Conservation (phyloP, 2,888 invertebrate species). For the Melanophora roralis region DNA sequence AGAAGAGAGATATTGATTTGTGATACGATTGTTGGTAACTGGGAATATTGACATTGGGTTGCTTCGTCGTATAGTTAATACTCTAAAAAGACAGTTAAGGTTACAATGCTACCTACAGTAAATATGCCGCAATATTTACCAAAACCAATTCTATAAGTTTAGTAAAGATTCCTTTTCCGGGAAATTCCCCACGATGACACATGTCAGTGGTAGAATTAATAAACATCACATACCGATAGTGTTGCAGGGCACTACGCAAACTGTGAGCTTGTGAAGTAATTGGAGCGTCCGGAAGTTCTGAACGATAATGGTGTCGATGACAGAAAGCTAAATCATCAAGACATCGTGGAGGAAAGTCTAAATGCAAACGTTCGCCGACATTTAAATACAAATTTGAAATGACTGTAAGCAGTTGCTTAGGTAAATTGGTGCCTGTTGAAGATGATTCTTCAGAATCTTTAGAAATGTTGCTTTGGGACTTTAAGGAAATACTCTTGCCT, state of each 20-base stretch:
- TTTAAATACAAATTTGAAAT: slow-evolving; percentile 73
- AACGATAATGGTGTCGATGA: slow-evolving; percentile 70
- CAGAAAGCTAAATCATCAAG: slow-evolving; percentile 71
- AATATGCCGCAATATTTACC: slow-evolving; percentile 64
- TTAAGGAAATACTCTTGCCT: slow-evolving; percentile 45
- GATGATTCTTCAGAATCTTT: slow-evolving; percentile 23
- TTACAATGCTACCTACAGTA: neutral
- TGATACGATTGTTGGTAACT: slow-evolving; percentile 63
- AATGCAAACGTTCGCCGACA: slow-evolving; percentile 69
- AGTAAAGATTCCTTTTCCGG: slow-evolving; percentile 71
- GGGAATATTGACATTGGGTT: slow-evolving; percentile 33
- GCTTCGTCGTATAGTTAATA: slow-evolving; percentile 60
- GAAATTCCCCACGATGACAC: slow-evolving; percentile 72
- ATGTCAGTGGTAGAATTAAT: slow-evolving; percentile 69
- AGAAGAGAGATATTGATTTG: slow-evolving; percentile 69
- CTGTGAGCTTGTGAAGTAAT: slow-evolving; percentile 65
- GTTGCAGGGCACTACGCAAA: slow-evolving; percentile 68
- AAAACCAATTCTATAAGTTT: slow-evolving; percentile 72
- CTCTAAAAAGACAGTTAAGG: slow-evolving; percentile 59
- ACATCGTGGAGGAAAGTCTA: slow-evolving; percentile 70
- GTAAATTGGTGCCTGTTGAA: slow-evolving; percentile 44
- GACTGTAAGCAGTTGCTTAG: slow-evolving; percentile 68
- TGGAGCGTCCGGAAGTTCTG: slow-evolving; percentile 69
- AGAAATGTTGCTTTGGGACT: slow-evolving; percentile 19
- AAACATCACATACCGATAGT: slow-evolving; percentile 70